Percentiles rank a stretch among this genome's conserved stretches.
phyloP scores from a whole-genome alignment of 2,797 vertebrate genomes.

The Brachyalestes nurse region DNA sequence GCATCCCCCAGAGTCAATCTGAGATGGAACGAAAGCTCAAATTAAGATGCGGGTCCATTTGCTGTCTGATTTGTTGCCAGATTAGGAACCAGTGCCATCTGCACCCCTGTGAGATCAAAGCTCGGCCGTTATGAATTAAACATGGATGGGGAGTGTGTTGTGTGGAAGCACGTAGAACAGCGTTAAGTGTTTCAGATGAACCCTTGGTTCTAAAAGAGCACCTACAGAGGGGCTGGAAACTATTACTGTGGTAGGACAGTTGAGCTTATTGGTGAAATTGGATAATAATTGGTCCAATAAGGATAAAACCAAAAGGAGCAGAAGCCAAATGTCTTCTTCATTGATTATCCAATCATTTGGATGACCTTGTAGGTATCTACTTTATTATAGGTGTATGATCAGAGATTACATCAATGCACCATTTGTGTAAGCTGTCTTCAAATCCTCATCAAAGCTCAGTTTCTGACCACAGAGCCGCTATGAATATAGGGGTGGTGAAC shows the following conservation, averaged over 20 bases:
- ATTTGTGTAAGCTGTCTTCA: neutral
- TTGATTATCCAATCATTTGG: neutral
- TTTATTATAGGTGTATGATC: neutral
- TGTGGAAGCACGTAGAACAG: conserved; percentile 11
- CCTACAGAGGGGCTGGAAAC: conserved; percentile 25
- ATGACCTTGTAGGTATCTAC: neutral
- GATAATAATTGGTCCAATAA: conserved; percentile 16
- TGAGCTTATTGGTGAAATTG: conserved; percentile 2
- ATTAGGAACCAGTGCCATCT: conserved; percentile 56
- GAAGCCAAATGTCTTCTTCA: neutral
- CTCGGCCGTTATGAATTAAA: conserved; percentile 49
- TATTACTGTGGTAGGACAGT: conserved; percentile 4
- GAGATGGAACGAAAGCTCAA: conserved; percentile 42
- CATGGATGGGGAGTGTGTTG: conserved; percentile 27
- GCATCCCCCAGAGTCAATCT: conserved; percentile 23
- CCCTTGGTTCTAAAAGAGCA: neutral
- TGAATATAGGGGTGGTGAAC: no score
- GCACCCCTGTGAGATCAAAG: conserved; percentile 60
- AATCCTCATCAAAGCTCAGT: no score
- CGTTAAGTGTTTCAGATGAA: conserved; percentile 24
- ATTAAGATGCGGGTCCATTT: conserved; percentile 46
- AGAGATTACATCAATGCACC: neutral
- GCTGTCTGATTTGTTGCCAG: conserved; percentile 40
- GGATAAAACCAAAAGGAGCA: neutral
- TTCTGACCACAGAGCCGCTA: no score